Evolutionary conservation across 2,113 vertebrate species (phyloP).

Genomic region (Willisornis vidua): DNA sequence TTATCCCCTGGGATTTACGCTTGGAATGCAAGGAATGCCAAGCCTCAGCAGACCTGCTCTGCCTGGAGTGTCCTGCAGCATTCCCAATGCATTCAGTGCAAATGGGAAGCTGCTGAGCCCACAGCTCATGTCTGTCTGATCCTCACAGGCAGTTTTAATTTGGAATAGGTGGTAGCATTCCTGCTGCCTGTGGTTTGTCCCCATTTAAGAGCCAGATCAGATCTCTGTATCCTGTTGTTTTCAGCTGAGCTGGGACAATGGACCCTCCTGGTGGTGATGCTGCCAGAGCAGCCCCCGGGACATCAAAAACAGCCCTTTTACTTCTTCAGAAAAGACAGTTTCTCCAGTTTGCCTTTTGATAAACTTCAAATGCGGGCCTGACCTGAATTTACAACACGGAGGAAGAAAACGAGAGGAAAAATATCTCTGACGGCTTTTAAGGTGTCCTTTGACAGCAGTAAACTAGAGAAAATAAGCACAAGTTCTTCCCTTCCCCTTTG

Average conservation of each 20-base stretch:
- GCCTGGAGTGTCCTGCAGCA: fast-evolving
- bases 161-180: fast-evolving
- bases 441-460: constrained; percentile 43
- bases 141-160: fast-evolving
- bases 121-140: fast-evolving
- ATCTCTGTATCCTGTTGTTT: neutral
- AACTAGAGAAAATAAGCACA: constrained; percentile 35
- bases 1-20: neutral
- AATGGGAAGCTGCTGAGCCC: neutral
- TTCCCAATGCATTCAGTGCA: fast-evolving
- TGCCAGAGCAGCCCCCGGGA: neutral
- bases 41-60: fast-evolving
- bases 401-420: neutral
- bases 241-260: neutral
- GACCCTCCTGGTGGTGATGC: neutral
- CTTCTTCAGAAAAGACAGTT: neutral
- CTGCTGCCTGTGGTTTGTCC: fast-evolving
- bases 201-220: fast-evolving
- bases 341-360: constrained; percentile 47
- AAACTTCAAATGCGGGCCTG: constrained; percentile 19
- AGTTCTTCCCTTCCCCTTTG: constrained; percentile 11
- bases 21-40: neutral
- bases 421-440: neutral
- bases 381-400: neutral
- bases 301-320: neutral